phyloP scores from a whole-genome alignment of 2,888 invertebrate genomes.

The Leptinotarsa tumamoca region DNA sequence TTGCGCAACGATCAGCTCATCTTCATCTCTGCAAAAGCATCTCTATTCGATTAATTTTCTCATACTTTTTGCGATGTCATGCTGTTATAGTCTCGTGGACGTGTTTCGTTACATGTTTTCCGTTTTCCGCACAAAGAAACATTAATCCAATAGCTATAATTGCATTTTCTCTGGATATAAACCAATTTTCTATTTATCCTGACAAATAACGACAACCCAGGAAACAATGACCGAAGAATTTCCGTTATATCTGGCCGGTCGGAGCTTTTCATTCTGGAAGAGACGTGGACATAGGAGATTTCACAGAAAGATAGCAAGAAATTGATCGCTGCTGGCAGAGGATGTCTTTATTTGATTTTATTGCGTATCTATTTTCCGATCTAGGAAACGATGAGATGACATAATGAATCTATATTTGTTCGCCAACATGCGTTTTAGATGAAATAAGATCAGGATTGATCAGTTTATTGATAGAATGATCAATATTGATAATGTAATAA shows the following conservation, averaged over 20 bases:
- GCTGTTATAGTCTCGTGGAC: conserved; percentile 8
- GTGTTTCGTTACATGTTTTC: conserved; percentile 30
- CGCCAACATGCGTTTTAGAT: neutral
- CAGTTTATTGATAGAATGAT: too few species aligned
- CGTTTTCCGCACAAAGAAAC: conserved; percentile 32
- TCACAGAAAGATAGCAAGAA: conserved; percentile 20
- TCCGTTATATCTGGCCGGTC: conserved; percentile 33
- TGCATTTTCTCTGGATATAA: conserved; percentile 52
- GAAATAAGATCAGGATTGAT: too few species aligned
- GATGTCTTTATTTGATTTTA: conserved; percentile 18
- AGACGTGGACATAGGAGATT: conserved; percentile 27
- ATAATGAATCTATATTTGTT: neutral
- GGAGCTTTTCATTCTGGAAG: conserved; percentile 26
- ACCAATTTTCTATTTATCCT: conserved; percentile 55
- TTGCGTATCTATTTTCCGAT: neutral
- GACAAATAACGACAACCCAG: conserved; percentile 54
- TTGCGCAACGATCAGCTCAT: neutral
- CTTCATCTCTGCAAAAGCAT: conserved; percentile 3
- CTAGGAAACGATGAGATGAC: neutral
- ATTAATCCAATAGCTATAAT: conserved; percentile 51
- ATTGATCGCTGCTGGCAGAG: conserved; percentile 6
- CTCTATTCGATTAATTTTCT: conserved; percentile 8
- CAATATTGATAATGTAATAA: too few species aligned
- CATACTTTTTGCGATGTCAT: conserved; percentile 6
- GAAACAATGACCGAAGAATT: conserved; percentile 45